Base-by-base conservation (phyloP, 2,888 invertebrate genomes). In the Lumbricus terrestris region DNA sequence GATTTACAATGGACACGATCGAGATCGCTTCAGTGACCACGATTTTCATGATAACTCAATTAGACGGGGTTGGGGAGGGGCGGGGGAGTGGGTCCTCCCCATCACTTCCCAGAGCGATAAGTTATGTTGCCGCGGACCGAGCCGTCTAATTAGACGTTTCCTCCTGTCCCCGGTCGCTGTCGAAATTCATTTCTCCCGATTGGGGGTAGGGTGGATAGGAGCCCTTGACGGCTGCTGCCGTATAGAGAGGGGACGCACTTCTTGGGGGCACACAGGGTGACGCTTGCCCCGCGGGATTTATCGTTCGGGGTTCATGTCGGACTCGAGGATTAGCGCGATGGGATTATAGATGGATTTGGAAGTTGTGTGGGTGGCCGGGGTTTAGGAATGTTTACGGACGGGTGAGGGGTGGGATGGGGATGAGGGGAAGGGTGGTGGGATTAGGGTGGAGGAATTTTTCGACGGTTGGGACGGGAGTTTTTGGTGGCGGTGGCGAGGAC, bases 1-100 rank as follows among this genome's bases (percentile, higher is more conserved):
- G 85, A 85, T 85, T 85, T 85, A 85, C 35, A 85, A 37, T 85
- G 85, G 85, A 85, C 35, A 85, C 35, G 85, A 37, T 85, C 0
- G 85, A 34, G 85, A 8, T 35, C 37, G 85, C 85, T 23, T 85
- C 85, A 85, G n/a, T 85, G 85, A 23, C 34, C 85, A 34, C 85
- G 85, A 37, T 34, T 85, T 37, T 85, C 34, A 35, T 37, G 85
- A 85, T 85, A 85, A 85, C 37, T 85, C 85, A 35, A 85, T 85
- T 85, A 37, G 35, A n/a, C 69, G 69, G 0, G 18, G 6, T 29
- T 11, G 8, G 69, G 35, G n/a, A n/a, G n/a, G n/a, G n/a, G n/a
- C n/a, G n/a, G n/a, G n/a, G n/a, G n/a, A n/a, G n/a, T n/a, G n/a
- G n/a, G n/a, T n/a, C n/a, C n/a, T n/a, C n/a, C n/a, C n/a, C n/a